These are phyloP conservation scores for Alsophila aescularia DNA, from an alignment of 2,888 invertebrate genomes.

Conservation along the genomic window DNA sequence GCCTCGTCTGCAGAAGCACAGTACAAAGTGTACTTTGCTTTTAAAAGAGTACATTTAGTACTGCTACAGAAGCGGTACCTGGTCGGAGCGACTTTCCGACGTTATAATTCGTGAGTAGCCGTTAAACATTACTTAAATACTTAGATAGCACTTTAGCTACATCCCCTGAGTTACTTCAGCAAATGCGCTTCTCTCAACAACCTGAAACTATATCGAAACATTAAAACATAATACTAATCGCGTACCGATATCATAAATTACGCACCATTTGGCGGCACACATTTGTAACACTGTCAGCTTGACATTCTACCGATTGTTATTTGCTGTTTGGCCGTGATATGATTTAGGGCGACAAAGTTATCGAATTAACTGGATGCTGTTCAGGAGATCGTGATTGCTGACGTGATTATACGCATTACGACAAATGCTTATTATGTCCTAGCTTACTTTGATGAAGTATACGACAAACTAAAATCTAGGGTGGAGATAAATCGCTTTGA, in stretches of 20 bases:
- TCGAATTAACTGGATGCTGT: constrained; percentile 3
- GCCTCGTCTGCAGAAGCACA: no score
- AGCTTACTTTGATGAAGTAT: no score
- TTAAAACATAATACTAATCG: constrained; percentile 20
- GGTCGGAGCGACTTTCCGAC: no score
- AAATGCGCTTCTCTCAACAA: neutral
- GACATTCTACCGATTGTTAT: constrained; percentile 35
- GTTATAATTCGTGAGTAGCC: no score
- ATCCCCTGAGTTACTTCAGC: neutral
- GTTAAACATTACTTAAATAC: no score
- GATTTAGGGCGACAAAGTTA: constrained; percentile 20
- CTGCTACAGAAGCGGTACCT: no score
- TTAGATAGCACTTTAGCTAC: no score
- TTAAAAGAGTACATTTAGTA: no score
- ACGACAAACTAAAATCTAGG: no score
- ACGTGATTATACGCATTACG: neutral
- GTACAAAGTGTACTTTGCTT: no score
- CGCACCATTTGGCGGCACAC: constrained; percentile 33
- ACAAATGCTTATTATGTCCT: no score
- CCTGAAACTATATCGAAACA: neutral
- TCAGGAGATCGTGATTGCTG: neutral
- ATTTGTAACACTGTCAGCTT: constrained; percentile 35
- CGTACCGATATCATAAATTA: constrained; percentile 35
- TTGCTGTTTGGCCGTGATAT: constrained; percentile 22
- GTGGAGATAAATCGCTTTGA: no score